phyloP scores from a whole-genome alignment of 2,797 vertebrate genomes.

The Poeciliopsis infans region DNA sequence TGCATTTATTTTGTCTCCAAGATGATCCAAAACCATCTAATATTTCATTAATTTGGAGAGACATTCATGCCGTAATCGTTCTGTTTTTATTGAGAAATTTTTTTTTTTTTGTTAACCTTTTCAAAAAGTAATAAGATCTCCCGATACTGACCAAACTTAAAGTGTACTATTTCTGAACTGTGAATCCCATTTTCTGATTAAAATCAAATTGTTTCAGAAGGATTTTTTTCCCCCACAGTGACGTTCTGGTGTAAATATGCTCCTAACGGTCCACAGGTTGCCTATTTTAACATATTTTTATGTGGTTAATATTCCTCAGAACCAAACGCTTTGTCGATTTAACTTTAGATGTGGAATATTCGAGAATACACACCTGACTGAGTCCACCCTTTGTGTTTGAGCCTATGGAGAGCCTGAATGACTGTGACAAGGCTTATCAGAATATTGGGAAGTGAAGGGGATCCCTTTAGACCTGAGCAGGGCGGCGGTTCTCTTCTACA shows the following conservation, averaged over 20 bases:
- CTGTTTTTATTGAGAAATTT: neutral
- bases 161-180: neutral
- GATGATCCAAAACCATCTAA: neutral
- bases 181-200: neutral
- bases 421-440: constrained; percentile 40
- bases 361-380: constrained; percentile 11
- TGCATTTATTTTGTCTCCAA: neutral
- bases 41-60: neutral
- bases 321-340: neutral
- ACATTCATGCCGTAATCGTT: neutral
- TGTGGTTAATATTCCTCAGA: neutral
- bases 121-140: neutral
- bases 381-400: constrained; percentile 1
- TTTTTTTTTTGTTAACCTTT: neutral
- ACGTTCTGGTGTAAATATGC: neutral
- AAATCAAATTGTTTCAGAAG: neutral
- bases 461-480: neutral
- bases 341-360: neutral
- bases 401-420: neutral
- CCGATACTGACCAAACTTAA: neutral
- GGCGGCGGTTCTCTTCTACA: too few species aligned
- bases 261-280: neutral
- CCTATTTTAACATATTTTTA: neutral
- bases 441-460: constrained; percentile 41
- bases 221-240: neutral